Conservation (phyloP, 2,113 vertebrate genomes). For the Chloropsis hardwickii region DNA sequence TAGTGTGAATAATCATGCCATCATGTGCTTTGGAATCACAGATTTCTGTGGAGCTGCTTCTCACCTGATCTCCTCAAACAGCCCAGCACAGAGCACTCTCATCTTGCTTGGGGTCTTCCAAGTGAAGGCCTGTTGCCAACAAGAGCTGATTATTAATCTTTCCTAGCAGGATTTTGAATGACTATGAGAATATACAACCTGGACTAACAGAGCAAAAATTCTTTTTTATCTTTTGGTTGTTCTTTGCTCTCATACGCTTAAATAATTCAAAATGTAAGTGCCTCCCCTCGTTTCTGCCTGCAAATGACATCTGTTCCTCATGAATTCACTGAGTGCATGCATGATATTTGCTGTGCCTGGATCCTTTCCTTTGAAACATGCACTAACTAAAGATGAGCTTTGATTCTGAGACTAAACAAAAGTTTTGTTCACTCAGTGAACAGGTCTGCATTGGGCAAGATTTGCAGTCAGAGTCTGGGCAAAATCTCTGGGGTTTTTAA, state of each 20-base stretch:
- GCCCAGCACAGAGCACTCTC: neutral
- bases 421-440: neutral
- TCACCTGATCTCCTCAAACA: neutral
- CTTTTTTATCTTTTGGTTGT: neutral
- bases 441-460: neutral
- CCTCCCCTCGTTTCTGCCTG: neutral
- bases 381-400: neutral
- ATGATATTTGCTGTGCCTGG: neutral
- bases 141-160: neutral
- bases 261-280: conserved; percentile 22
- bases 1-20: neutral
- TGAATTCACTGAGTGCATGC: neutral
- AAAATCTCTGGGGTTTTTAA: neutral
- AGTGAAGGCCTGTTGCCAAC: neutral
- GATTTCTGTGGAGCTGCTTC: neutral
- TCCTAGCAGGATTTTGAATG: neutral
- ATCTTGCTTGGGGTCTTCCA: neutral
- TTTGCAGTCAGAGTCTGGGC: neutral
- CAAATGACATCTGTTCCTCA: conserved; percentile 29
- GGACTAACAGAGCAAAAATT: neutral
- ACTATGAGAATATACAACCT: neutral
- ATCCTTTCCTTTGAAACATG: neutral
- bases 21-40: neutral
- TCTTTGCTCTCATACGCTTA: neutral
- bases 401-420: neutral